Evolutionary conservation across 2,888 invertebrate genomes (phyloP).

Genomic region (Nomada flava): DNA sequence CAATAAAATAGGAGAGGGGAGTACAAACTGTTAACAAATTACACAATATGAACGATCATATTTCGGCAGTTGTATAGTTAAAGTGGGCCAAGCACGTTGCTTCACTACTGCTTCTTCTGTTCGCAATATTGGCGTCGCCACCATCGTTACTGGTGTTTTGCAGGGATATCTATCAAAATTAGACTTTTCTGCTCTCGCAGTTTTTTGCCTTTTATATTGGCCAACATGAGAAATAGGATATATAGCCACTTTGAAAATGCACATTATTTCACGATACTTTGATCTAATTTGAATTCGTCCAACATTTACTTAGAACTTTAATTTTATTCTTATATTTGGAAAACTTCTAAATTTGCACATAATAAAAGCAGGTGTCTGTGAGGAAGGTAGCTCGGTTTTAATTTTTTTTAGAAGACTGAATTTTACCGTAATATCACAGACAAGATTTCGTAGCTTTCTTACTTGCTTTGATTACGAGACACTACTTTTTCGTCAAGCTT

Average conservation of each 20-base stretch:
- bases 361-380: no score
- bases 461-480: no score
- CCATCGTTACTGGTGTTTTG: constrained; percentile 34
- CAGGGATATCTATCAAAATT: constrained; percentile 32
- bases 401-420: no score
- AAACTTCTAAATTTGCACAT: no score
- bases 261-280: not conserved
- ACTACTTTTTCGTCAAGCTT: no score
- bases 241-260: constrained; percentile 10
- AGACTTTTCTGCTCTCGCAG: constrained; percentile 11
- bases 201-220: constrained; percentile 3
- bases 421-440: no score
- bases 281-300: not conserved
- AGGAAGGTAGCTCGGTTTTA: no score
- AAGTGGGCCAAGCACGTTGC: constrained; percentile 66
- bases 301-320: no score
- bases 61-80: constrained; percentile 66
- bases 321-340: no score
- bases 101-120: constrained; percentile 41
- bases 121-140: constrained; percentile 54
- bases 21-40: constrained; percentile 55
- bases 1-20: constrained; percentile 39
- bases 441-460: no score
- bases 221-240: not conserved
- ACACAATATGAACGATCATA: constrained; percentile 68